Evolutionary conservation across 37 sponge, comb jelly and placozoan species (phyloP), one percentile per base, ranked within the genome.

Genomic region (Beroe forskalii): DNA sequence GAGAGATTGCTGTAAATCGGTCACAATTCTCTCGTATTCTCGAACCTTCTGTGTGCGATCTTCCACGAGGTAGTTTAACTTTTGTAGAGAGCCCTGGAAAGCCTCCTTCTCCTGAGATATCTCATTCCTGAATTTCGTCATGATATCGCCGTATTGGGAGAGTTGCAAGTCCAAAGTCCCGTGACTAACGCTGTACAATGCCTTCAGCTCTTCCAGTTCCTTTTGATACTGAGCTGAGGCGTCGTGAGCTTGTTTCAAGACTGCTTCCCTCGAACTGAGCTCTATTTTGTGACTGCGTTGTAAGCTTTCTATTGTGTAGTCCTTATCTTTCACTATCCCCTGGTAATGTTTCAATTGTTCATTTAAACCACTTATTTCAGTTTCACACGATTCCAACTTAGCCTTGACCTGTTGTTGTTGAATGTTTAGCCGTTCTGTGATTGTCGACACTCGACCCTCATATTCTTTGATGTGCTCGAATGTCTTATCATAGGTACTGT

Each of bases 391-490:
- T 24, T 80, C 86, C 27, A 80, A 80, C 86, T 44, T 80, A 22
- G 40, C 86, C 20, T 80, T 80, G 1, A 80, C 55, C 42, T 42
- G 86, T 24, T 80, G 86, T 38, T 80, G 86, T 25, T 80, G 86
- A 42, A 80, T 22, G 22, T 80, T 80, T 23, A 80, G 86, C 25
- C 86, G 37, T 48, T 80, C 86, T 4, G 86, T 38, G n/a, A 80
- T 80, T 24, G 86, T 80, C 4, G 86, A 80, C 9, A 80, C 86
- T 23, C 86, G 86, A 23, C 86, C 86, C 30, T 80, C 86, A 44
- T 80, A 80, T 17, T 44, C 86, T 25, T 80, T 80, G 43, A 80
- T 80, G 35, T 80, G 86, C 40, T 80, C 86, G 20, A 80, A 80
- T 9, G 86, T 80, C 40, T 43, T 40, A 1, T 80, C 86, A 43